phyloP scores from a whole-genome alignment of 2,113 vertebrate species.

The Sebastes fasciatus region DNA sequence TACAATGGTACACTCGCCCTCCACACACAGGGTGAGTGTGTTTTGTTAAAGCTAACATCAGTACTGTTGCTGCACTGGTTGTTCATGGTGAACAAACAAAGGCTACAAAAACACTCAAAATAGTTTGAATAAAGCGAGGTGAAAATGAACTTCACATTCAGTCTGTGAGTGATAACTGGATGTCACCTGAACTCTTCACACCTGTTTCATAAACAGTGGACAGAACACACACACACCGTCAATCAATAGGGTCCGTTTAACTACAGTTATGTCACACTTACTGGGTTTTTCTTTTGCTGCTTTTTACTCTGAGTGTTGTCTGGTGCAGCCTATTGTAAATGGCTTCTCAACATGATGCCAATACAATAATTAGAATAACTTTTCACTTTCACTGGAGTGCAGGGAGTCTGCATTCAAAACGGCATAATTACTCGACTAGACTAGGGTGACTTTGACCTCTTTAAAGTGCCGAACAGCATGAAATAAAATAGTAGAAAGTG shows the following conservation, averaged over 20 bases:
- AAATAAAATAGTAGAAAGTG: background rate
- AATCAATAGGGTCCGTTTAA: slow-evolving; percentile 30
- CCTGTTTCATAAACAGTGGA: background rate
- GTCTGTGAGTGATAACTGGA: background rate
- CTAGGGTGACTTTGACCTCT: background rate
- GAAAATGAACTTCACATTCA: too few species aligned
- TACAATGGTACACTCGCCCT: too few species aligned
- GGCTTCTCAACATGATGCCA: background rate
- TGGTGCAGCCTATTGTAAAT: background rate
- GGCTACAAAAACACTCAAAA: too few species aligned
- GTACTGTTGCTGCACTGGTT: background rate
- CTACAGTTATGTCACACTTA: slow-evolving; percentile 31
- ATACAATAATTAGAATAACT: slow-evolving; percentile 8
- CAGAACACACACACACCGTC: background rate
- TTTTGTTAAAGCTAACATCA: background rate
- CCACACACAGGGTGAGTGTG: background rate
- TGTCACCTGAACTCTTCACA: background rate
- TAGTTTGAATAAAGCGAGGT: too few species aligned
- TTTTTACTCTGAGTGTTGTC: background rate
- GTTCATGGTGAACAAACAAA: too few species aligned
- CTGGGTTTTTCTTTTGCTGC: background rate
- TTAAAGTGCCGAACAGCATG: background rate
- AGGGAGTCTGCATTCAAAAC: slow-evolving; percentile 4
- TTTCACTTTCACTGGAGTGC: background rate
- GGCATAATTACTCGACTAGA: slow-evolving; percentile 12